phyloP scores from a whole-genome alignment of 2,888 invertebrate species.

The Pristionchus japonicus region DNA sequence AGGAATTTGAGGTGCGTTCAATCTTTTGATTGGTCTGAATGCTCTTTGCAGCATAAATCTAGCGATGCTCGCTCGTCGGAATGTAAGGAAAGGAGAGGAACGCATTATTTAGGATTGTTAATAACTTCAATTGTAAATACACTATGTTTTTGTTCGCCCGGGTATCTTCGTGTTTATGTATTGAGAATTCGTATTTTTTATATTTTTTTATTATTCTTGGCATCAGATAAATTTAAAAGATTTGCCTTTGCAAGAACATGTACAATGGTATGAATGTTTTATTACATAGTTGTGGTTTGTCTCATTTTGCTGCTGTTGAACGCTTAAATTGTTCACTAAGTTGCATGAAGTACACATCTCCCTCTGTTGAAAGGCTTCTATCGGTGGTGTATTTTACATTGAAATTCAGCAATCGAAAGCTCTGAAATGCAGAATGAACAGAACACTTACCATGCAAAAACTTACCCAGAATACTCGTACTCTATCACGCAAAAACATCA shows the following conservation, averaged over 20 bases:
- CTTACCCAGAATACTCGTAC: not conserved
- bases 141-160: not conserved
- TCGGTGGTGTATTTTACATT: not conserved
- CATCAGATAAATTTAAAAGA: too few species aligned
- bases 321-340: not conserved
- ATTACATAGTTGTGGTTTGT: too few species aligned
- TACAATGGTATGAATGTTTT: too few species aligned
- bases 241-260: too few species aligned
- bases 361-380: too few species aligned
- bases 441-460: not conserved
- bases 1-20: not conserved
- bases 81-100: not conserved
- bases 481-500: not conserved
- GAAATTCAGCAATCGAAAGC: not conserved
- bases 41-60: not conserved
- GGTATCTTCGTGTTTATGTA: not conserved
- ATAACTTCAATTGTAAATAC: not conserved
- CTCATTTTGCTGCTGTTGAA: too few species aligned
- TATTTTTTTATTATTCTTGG: not conserved
- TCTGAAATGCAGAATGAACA: not conserved
- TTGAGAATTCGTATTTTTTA: not conserved
- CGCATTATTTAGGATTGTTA: not conserved
- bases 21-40: too few species aligned
- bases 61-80: not conserved
- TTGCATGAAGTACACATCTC: not conserved